Conservation (phyloP, 1,140 invertebrate genomes). For the Chionoecetes opilio region DNA sequence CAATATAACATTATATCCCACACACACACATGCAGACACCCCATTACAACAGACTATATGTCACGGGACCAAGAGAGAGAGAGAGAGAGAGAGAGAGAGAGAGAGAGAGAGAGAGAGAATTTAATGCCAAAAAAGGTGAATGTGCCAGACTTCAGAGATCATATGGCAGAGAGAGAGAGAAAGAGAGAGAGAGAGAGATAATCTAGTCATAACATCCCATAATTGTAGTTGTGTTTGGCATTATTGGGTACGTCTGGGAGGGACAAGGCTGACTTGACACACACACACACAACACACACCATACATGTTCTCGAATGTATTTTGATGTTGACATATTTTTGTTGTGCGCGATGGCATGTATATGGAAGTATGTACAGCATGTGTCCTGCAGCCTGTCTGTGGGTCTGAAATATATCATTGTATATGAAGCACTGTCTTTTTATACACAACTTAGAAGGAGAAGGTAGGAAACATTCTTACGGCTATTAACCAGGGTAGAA, state of each 20-base stretch:
- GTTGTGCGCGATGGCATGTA: neutral
- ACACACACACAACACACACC: constrained; percentile 5
- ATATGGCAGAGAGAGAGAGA: too few relatives aligned
- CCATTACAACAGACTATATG: neutral
- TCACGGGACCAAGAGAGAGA: constrained; percentile 33
- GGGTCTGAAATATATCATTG: constrained; percentile 19
- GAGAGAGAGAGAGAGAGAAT: constrained; percentile 32
- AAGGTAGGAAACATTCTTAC: too few relatives aligned
- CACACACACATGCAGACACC: neutral
- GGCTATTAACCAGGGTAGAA: too few relatives aligned
- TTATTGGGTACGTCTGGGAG: too few relatives aligned
- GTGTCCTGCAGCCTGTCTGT: neutral
- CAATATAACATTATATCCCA: neutral
- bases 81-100: constrained; percentile 40
- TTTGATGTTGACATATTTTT: neutral
- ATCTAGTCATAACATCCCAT: too few relatives aligned
- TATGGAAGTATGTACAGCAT: too few relatives aligned
- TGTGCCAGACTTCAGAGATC: too few relatives aligned
- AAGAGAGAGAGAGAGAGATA: too few relatives aligned
- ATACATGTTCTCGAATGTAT: neutral
- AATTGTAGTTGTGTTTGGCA: too few relatives aligned
- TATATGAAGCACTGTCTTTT: neutral
- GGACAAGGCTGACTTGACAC: neutral
- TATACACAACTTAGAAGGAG: too few relatives aligned
- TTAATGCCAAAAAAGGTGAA: neutral